Percentiles rank a stretch among this genome's conserved stretches.
These are phyloP conservation scores for Andrena minutula DNA, from an alignment of 2,888 invertebrate species.

Conservation along the genomic window DNA sequence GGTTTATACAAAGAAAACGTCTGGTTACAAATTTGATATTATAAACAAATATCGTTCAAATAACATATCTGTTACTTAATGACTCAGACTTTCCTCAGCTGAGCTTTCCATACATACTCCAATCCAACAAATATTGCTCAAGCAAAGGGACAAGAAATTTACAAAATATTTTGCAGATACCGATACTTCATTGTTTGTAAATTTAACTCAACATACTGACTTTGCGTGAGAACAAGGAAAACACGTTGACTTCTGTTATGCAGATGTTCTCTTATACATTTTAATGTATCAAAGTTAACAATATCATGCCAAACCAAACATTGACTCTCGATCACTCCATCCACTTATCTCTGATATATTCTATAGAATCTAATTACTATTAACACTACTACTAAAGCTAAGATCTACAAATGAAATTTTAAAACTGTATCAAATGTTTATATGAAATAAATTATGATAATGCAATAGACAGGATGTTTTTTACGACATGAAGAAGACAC, in stretches of 20 bases:
- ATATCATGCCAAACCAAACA: constrained; percentile 81
- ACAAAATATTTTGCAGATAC: constrained; percentile 43
- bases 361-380: constrained; percentile 78
- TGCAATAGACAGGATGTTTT: constrained; percentile 64
- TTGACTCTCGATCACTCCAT: constrained; percentile 77
- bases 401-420: constrained; percentile 77
- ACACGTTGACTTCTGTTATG: constrained; percentile 51
- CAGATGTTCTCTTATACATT: constrained; percentile 61
- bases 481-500: not conserved
- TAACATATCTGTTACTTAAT: constrained; percentile 15
- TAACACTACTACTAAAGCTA: constrained; percentile 79
- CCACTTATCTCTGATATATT: constrained; percentile 79
- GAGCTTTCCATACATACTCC: not conserved
- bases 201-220: constrained; percentile 26
- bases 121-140: constrained; percentile 35
- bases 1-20: constrained; percentile 26
- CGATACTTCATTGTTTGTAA: constrained; percentile 34
- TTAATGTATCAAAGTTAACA: constrained; percentile 61
- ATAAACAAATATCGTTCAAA: constrained; percentile 16
- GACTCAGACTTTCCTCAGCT: not conserved
- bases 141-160: constrained; percentile 20
- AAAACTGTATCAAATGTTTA: constrained; percentile 84
- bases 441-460: constrained; percentile 83
- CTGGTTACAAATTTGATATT: constrained; percentile 8
- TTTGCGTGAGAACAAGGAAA: constrained; percentile 18